phyloP scores from a whole-genome alignment of 35 echinoderm and acorn worm species.

The Hemicentrotus pulcherrimus region DNA sequence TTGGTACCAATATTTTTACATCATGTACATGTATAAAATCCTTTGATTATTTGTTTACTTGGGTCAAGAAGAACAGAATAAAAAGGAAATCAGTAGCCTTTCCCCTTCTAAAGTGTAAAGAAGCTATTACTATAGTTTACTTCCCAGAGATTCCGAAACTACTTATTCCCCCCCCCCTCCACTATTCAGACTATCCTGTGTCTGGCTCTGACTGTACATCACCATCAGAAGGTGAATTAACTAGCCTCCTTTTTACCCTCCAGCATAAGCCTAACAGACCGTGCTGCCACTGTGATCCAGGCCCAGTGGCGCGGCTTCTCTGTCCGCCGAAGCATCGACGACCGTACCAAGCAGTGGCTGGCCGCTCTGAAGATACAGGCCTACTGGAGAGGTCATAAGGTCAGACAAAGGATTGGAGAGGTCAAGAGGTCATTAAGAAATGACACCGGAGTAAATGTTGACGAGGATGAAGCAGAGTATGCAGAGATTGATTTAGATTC shows the following conservation, averaged over 20 bases:
- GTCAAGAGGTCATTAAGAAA: neutral
- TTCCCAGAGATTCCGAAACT: no score
- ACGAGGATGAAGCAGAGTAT: conserved; percentile 77
- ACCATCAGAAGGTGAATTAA: no score
- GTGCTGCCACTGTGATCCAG: conserved; percentile 81
- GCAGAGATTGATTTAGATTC: conserved; percentile 65
- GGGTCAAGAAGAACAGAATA: no score
- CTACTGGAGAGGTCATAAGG: conserved; percentile 58
- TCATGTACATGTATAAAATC: no score
- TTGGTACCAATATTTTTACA: no score
- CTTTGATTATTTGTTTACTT: no score
- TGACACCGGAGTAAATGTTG: conserved; percentile 57
- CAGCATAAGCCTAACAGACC: neutral
- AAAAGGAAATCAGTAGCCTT: no score
- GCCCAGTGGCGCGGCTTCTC: conserved; percentile 77
- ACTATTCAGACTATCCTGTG: no score
- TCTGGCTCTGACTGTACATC: no score
- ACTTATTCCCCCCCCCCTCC: no score
- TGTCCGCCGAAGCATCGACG: conserved; percentile 65
- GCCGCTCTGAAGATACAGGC: conserved; percentile 78
- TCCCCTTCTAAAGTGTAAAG: no score
- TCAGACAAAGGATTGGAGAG: neutral
- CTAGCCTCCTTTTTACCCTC: neutral
- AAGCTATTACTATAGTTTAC: no score
- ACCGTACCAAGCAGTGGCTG: conserved; percentile 68